Evolutionary conservation across 2,888 invertebrate genomes (phyloP), one percentile per base, ranked within the genome.

Genomic region (Achlya flavicornis): DNA sequence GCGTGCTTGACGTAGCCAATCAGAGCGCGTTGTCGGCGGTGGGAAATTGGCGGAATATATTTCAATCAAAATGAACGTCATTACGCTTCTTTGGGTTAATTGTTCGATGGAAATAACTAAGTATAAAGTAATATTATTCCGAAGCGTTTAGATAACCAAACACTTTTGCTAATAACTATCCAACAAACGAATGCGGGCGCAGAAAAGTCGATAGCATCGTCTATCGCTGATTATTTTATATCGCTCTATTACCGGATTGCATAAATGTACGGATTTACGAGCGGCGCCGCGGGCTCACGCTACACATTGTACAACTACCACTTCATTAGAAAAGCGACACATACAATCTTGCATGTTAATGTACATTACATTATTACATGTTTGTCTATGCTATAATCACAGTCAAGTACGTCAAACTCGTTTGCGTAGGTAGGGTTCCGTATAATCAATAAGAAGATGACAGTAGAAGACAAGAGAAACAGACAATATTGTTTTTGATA

Each of bases 181-280:
- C 58, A 57, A 3, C 58, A 61, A 68, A 61, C 64, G 68, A 69
- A 71, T 65, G 43, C 43, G 64, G 70, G 71, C 76, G 75, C 63
- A 74, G 72, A 69, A 70, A 71, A 72, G 68, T 65, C 67, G 79
- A 79, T 78, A 79, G 64, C 67, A 79, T 79, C 79, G 66, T 62
- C 72, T 72, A 68, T 70, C 64, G 71, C 71, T 78, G 80, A 80
- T 80, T 79, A 80, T 80, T 79, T 78, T 74, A 75, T 80, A 79
- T 77, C 74, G 75, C 73, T 80, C 75, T 78, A 79, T 78, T 78
- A 76, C 61, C 69, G 64, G 71, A 74, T 70, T 76, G 74, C 63
- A 68, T 70, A 68, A 69, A 64, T 66, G 57, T 62, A 43, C 61
- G 72, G 71, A 74, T 74, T 71, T 76, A 70, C 66, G 65, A 67